These are phyloP conservation scores for Rattus norvegicus DNA, from an alignment of 2,113 vertebrate genomes.

Conservation along the genomic window DNA sequence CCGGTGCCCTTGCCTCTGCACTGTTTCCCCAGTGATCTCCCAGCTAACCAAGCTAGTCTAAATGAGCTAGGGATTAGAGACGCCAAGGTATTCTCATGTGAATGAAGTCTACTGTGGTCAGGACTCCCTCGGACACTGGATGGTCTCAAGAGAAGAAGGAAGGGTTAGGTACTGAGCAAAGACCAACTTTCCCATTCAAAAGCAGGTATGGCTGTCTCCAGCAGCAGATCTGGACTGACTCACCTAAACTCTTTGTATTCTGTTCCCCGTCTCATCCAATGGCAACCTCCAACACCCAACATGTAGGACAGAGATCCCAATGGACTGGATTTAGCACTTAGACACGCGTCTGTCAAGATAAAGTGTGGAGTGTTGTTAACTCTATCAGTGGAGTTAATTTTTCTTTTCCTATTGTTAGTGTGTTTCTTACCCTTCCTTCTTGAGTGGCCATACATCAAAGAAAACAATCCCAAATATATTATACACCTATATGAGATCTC, in stretches of 20 bases:
- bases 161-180: fast-evolving
- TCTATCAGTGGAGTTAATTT: not conserved
- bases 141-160: fast-evolving
- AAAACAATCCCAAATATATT: not conserved
- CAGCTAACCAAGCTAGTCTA: not conserved
- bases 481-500: not conserved
- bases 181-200: not conserved
- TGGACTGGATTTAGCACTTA: not conserved
- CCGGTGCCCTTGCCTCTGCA: fast-evolving
- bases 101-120: not conserved
- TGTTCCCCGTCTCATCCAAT: not conserved
- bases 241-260: no score
- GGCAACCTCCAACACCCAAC: not conserved
- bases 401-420: not conserved
- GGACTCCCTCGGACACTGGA: no score
- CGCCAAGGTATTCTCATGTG: no score
- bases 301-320: no score
- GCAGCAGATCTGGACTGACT: fast-evolving
- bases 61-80: not conserved
- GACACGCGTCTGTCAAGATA: not conserved
- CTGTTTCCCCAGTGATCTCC: not conserved
- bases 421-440: not conserved
- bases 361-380: not conserved
- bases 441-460: fast-evolving
- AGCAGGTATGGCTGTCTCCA: fast-evolving